phyloP scores from a whole-genome alignment of 1,140 invertebrate genomes.

The Stegodyphus mimosarum region DNA sequence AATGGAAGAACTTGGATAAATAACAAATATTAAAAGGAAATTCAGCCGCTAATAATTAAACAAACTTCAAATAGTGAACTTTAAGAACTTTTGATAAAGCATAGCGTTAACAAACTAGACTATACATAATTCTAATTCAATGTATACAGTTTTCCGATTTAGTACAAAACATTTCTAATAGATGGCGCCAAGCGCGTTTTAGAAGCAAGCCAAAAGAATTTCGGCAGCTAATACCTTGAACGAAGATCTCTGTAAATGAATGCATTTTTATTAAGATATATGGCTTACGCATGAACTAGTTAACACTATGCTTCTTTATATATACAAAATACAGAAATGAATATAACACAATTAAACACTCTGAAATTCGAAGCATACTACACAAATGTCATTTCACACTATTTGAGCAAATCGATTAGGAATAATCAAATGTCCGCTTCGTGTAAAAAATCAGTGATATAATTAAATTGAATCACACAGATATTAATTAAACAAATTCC shows the following conservation, averaged over 20 bases:
- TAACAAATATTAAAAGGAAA: conserved; percentile 43
- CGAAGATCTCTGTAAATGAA: no score
- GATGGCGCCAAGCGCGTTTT: conserved; percentile 32
- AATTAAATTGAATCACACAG: background rate
- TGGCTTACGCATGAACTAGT: background rate
- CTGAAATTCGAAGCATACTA: conserved; percentile 32
- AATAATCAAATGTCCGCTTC: background rate
- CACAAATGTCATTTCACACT: conserved; percentile 30
- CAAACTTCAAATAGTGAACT: no score
- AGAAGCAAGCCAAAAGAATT: no score
- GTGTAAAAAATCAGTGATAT: background rate
- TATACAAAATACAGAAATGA: conserved; percentile 36
- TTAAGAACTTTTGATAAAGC: conserved; percentile 8
- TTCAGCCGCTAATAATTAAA: background rate
- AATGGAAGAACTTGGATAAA: conserved; percentile 53
- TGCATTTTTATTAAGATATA: no score
- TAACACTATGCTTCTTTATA: conserved; percentile 34
- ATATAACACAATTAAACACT: conserved; percentile 28
- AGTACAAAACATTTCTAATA: conserved; percentile 6
- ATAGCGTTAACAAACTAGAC: conserved; percentile 12
- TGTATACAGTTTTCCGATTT: background rate
- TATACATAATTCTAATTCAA: background rate
- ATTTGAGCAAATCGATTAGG: conserved; percentile 44
- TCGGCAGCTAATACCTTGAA: no score
- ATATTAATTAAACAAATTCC: background rate